A percentile compares a stretch with the other conserved stretches of the same genome.
These are phyloP conservation scores for Arenicola marina DNA, from an alignment of 2,888 invertebrate genomes.

Conservation along the genomic window DNA sequence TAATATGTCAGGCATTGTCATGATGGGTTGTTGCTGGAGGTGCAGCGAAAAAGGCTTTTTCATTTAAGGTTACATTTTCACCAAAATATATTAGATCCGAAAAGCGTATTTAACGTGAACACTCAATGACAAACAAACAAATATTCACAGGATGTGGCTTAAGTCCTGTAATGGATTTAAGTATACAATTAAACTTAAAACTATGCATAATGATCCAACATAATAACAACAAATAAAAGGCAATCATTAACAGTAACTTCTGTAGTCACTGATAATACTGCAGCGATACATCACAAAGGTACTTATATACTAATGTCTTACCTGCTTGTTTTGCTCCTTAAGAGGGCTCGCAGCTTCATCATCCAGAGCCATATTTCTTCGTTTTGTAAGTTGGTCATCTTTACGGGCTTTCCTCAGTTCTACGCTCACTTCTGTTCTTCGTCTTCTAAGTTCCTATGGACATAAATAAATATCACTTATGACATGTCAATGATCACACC, in stretches of 20 bases:
- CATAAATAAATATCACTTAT: conserved; percentile 2
- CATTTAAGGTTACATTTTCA: no score
- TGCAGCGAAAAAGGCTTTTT: no score
- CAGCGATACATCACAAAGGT: no score
- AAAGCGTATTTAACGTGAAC: background rate
- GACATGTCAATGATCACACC: background rate
- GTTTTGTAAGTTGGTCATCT: conserved; percentile 90
- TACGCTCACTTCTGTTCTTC: conserved; percentile 85
- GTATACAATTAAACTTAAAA: no score
- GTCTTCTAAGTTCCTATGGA: conserved; percentile 80
- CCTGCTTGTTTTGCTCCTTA: conserved; percentile 40
- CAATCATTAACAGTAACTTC: background rate
- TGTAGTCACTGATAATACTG: no score
- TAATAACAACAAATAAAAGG: background rate
- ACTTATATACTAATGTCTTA: no score
- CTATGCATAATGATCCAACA: no score
- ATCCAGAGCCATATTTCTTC: conserved; percentile 75
- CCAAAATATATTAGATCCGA: no score
- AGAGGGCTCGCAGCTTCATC: conserved; percentile 62
- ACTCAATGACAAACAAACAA: background rate
- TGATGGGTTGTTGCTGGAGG: no score
- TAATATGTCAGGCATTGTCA: conserved; percentile 74
- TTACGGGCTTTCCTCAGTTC: conserved; percentile 90
- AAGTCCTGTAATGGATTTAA: no score
- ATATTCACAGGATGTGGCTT: background rate